These are phyloP conservation scores for Pomacea maculata DNA, from an alignment of 1,140 invertebrate genomes.

Conservation along the genomic window DNA sequence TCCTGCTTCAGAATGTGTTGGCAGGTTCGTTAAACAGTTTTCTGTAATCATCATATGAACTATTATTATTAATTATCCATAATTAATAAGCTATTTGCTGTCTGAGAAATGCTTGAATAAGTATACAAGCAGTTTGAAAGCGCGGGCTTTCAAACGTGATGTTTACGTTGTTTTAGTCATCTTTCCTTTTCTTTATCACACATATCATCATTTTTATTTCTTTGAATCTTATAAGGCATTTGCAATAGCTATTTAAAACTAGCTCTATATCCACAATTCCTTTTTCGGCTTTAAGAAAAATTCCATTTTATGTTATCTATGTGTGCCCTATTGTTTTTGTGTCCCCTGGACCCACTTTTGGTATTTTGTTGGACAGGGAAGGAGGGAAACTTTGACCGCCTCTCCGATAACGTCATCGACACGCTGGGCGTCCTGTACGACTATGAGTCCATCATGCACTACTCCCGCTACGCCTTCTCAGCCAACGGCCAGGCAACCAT, in stretches of 20 bases:
- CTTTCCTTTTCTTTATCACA: not conserved
- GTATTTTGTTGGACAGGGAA: slow-evolving; percentile 24
- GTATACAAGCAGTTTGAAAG: not conserved
- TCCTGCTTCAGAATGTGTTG: slow-evolving; percentile 59
- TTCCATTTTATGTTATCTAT: not conserved
- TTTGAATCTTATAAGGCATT: not conserved
- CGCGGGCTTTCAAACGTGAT: not conserved
- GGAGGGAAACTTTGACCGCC: slow-evolving; percentile 45
- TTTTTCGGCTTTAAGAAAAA: not conserved
- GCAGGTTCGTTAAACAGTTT: slow-evolving; percentile 32
- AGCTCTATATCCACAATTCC: not conserved
- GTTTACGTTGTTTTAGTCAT: not conserved
- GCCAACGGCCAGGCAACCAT: slow-evolving; percentile 64
- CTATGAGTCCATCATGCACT: slow-evolving; percentile 68
- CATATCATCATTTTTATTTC: not conserved
- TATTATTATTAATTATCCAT: no score
- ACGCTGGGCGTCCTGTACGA: slow-evolving; percentile 60
- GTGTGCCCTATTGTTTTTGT: not conserved
- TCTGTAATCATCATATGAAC: no score
- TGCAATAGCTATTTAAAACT: not conserved
- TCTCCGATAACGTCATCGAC: slow-evolving; percentile 35
- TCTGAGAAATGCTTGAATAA: not conserved
- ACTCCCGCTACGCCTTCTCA: slow-evolving; percentile 65
- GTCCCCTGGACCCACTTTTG: slow-evolving; percentile 5
- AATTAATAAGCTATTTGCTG: no score